Evolutionary conservation across 1,140 invertebrate species (phyloP), one percentile per base, ranked within the genome.

Genomic region (Chironomus striatipennis): DNA sequence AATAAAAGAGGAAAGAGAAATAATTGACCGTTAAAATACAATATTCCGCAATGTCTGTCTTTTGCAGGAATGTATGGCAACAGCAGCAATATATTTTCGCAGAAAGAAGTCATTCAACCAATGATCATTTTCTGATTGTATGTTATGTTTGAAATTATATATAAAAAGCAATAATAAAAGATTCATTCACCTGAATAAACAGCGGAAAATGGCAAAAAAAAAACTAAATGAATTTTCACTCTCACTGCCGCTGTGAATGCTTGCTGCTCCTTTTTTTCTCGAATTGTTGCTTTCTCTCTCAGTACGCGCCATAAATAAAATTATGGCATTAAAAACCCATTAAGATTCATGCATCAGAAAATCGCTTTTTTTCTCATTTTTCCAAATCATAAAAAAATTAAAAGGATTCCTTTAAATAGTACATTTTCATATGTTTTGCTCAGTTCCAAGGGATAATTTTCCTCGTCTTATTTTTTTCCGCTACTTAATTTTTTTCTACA

Each of bases 351-450:
- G 65, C 65, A 70, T 70, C 65, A 70, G 65, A 70, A 70, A 70
- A 70, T 70, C 65, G 65, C 47, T 57, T 57, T 57, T n/a, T 70
- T 70, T 70, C 65, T 18, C 65, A 20, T 70, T 70, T 70, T 70
- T 70, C 65, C 65, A 70, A 70, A 70, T 70, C 65, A 70, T 70
- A 70, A 70, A 70, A 70, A 70, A 70, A 70, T 70, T 70, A 70
- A 70, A 70, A 70, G 64, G 20, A 20, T 18, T 70, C 20, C 20
- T 70, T 70, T 21, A 70, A 70, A 70, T 70, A 70, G 65, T 17
- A 18, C 17, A 12, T 57, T 70, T 70, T 70, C 65, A 70, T 70
- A 21, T 20, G 65, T 70, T 34, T 70, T 70, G 20, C 20, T 12
- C 9, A 8, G 65, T 21, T 70, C 47, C n/a, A n/a, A 10, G 10